Base-by-base conservation (phyloP, 2,113 vertebrate genomes). In the Entomyzon cyanotis region DNA sequence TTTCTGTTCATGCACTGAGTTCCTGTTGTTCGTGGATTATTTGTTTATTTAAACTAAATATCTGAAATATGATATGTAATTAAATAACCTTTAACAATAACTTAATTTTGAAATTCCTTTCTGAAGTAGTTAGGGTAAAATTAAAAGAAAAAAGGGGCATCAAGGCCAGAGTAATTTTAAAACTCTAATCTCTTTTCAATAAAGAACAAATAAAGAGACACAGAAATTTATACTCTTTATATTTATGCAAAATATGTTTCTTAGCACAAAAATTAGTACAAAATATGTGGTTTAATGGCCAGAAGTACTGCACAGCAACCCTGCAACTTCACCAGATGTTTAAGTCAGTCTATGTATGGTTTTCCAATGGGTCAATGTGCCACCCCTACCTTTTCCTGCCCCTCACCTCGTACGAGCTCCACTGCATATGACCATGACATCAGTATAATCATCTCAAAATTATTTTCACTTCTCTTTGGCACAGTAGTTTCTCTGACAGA, bases 201-300 rank as follows among this genome's bases (percentile, higher is more conserved):
- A 58, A 91, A 88, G 16, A 59, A 5, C 12, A 95, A 89, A 78
- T 69, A 53, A 75, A 13, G 8, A 76, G 17, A 42, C 19, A 44
- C 2, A 28, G 10, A 50, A 52, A 69, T 27, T 55, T 44, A 47
- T 0, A 0, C 6, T 8, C 53, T 19, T 73, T 52, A 56, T 25
- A 58, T 53, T 87, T 78, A 74, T 18, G 22, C 8, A 74, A 74
- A 77, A 74, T 53, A 14, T 55, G 13, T 4, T 55, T 63, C 12
- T 50, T 58, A 81, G 53, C 17, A 62, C 7, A 83, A 74, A 56
- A 84, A 52, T 39, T 37, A 37, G 25, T 33, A 47, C 0, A 8
- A 69, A 82, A 49, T 47, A 59, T 13, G 18, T 30, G 42, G 27
- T 35, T 73, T 24, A 19, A 10, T 22, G 49, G 14, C 16, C 33